Evolutionary conservation across 2,113 vertebrate species (phyloP).

Genomic region (Ictalurus furcatus): DNA sequence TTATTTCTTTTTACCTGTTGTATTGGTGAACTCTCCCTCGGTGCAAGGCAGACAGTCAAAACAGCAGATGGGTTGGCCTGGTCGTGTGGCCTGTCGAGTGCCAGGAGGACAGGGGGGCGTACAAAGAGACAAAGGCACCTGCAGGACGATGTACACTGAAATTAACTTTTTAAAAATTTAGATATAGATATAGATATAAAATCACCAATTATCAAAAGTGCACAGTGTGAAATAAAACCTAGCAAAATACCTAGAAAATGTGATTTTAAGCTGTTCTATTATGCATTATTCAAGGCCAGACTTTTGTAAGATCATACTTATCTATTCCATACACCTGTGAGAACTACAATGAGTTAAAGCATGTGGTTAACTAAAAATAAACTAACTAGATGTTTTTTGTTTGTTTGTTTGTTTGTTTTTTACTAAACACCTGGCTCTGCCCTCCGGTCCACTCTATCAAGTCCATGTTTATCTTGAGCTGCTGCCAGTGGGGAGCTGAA

Average conservation of each 20-base stretch:
- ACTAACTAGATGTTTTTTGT: background rate
- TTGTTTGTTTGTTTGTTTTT: background rate
- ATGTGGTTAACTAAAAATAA: background rate
- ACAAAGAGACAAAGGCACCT: slow-evolving; percentile 73
- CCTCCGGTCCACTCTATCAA: slow-evolving; percentile 68
- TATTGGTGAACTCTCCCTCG: slow-evolving; percentile 73
- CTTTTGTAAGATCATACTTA: background rate
- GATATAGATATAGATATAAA: background rate
- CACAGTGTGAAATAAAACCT: background rate
- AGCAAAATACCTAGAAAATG: background rate
- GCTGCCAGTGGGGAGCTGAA: slow-evolving; percentile 60
- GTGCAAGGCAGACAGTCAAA: slow-evolving; percentile 75
- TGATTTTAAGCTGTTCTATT: background rate
- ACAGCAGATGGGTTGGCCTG: slow-evolving; percentile 68
- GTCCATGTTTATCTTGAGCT: slow-evolving; percentile 63
- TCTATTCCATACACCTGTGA: background rate
- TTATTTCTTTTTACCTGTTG: slow-evolving; percentile 59
- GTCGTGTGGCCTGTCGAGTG: slow-evolving; percentile 64
- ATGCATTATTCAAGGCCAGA: background rate
- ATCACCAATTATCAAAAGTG: background rate
- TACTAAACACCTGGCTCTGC: slow-evolving; percentile 57
- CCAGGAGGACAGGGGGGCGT: slow-evolving; percentile 66
- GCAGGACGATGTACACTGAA: slow-evolving; percentile 1
- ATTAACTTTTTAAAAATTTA: background rate
- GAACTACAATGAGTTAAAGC: background rate